These are phyloP conservation scores for Thecophora atra DNA, from an alignment of 2,888 invertebrate species.

Conservation along the genomic window DNA sequence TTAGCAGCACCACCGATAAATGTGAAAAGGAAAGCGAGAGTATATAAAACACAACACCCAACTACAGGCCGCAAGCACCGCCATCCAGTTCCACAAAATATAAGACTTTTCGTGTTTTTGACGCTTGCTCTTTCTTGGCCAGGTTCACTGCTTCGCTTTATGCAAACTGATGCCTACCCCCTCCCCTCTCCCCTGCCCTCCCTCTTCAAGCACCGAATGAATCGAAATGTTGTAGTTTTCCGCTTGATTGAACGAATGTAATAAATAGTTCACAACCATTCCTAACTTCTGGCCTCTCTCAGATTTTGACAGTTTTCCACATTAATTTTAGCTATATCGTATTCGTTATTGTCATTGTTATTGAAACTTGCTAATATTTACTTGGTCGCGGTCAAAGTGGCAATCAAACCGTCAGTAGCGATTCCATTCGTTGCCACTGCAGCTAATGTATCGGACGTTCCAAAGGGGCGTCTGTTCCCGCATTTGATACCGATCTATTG, in stretches of 20 bases:
- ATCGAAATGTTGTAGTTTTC: too few species aligned
- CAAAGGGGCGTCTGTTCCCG: too few species aligned
- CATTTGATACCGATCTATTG: too few species aligned
- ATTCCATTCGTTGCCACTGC: slow-evolving; percentile 2
- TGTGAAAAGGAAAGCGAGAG: background rate
- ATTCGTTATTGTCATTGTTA: too few species aligned
- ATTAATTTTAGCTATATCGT: slow-evolving; percentile 16
- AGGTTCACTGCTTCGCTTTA: background rate
- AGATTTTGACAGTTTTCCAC: slow-evolving; percentile 13
- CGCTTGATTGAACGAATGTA: too few species aligned
- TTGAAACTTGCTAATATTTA: background rate
- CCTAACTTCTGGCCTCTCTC: slow-evolving; percentile 5
- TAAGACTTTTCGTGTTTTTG: slow-evolving; percentile 9
- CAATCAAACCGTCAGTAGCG: slow-evolving; percentile 31
- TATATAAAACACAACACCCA: background rate
- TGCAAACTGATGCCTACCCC: slow-evolving; percentile 19
- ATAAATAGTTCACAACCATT: background rate
- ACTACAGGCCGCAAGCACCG: background rate
- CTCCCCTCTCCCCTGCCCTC: background rate
- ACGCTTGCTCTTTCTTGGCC: background rate
- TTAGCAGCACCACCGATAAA: background rate
- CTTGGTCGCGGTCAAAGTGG: slow-evolving; percentile 1
- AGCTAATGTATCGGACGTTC: background rate
- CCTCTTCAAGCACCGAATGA: background rate
- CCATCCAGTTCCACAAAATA: background rate